phyloP scores from a whole-genome alignment of 2,797 vertebrate species.

The Coracias cyanogaster region DNA sequence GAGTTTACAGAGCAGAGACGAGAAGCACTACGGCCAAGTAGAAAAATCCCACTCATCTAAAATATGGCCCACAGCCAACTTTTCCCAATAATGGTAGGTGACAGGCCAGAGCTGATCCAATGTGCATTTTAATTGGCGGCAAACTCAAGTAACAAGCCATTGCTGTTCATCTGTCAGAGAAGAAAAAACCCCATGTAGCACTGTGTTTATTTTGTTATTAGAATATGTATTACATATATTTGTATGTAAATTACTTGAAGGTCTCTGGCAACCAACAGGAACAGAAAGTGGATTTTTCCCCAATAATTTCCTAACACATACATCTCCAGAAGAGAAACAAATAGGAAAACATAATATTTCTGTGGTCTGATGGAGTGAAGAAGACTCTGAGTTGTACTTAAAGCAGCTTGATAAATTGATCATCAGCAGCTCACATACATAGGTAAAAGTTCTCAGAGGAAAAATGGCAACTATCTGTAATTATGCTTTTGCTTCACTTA shows the following conservation, averaged over 20 bases:
- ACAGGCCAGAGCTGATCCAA: constrained; percentile 61
- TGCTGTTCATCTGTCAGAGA: constrained; percentile 60
- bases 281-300: neutral
- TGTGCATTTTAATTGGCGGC: constrained; percentile 66
- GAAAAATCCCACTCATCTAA: neutral
- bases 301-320: neutral
- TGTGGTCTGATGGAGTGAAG: neutral
- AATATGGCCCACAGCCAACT: constrained; percentile 29
- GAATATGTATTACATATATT: neutral
- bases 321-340: neutral
- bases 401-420: neutral
- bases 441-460: neutral
- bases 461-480: neutral
- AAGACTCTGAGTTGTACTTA: neutral
- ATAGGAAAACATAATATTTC: neutral
- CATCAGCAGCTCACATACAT: fast-evolving
- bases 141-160: constrained; percentile 63
- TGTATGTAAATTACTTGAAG: neutral
- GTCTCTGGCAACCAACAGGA: neutral
- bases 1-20: neutral
- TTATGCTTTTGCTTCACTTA: neutral
- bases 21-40: neutral
- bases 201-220: neutral
- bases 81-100: constrained; percentile 63
- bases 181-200: neutral